A percentile compares a stretch with the other conserved stretches of the same genome.
These are phyloP conservation scores for Mechanitis messenoides DNA, from an alignment of 2,888 invertebrate species.

Conservation along the genomic window DNA sequence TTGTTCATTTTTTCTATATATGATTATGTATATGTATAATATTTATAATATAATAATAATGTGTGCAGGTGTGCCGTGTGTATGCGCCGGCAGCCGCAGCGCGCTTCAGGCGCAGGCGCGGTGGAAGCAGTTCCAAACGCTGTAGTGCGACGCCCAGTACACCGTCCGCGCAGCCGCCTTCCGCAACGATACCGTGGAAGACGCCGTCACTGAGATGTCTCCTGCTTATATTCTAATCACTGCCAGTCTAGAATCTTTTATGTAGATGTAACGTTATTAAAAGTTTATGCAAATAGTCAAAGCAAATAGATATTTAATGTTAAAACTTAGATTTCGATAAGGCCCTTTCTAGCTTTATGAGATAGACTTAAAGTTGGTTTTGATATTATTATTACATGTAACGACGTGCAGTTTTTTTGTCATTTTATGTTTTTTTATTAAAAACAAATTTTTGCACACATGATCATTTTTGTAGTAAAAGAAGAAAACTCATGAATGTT, in stretches of 20 bases:
- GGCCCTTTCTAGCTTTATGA: background rate
- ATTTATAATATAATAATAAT: too few relatives aligned
- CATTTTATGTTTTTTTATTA: too few relatives aligned
- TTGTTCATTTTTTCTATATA: too few relatives aligned
- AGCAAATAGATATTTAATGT: conserved; percentile 5
- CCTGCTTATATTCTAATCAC: conserved; percentile 2
- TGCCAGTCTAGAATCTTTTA: conserved; percentile 6
- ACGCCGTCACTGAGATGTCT: conserved; percentile 33
- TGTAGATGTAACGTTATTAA: conserved; percentile 1
- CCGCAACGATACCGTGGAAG: conserved; percentile 38
- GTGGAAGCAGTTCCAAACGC: conserved; percentile 57
- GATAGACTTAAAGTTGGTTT: too few relatives aligned
- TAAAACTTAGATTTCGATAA: background rate
- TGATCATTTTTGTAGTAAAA: too few relatives aligned
- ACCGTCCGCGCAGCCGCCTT: conserved; percentile 5
- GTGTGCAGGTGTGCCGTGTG: conserved; percentile 60
- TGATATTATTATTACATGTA: too few relatives aligned
- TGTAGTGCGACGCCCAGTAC: conserved; percentile 39
- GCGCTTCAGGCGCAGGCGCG: conserved; percentile 33
- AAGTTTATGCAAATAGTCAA: conserved; percentile 3
- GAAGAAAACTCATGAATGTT: too few relatives aligned
- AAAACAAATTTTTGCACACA: too few relatives aligned
- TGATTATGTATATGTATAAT: too few relatives aligned
- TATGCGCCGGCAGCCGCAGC: conserved; percentile 51
- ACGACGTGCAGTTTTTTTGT: too few relatives aligned